Evolutionary conservation across 2,797 vertebrate genomes (phyloP).

Genomic region (Enteromius unitaeniatus): DNA sequence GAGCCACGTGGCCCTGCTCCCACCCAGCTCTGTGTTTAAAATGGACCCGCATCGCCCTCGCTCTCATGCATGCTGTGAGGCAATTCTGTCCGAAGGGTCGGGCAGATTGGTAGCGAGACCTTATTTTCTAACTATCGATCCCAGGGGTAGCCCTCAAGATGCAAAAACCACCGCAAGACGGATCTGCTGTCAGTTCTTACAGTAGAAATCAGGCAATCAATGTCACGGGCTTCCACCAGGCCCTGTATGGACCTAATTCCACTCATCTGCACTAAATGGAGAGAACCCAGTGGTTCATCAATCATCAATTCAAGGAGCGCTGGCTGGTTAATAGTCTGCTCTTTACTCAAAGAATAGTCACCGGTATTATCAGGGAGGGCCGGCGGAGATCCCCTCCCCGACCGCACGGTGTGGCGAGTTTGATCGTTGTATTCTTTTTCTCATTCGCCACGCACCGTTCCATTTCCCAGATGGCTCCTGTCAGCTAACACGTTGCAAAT

Average conservation of each 20-base stretch:
- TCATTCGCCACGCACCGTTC: slow-evolving; percentile 49
- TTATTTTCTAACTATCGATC: slow-evolving; percentile 77
- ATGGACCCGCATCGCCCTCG: slow-evolving; percentile 21
- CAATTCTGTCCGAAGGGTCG: slow-evolving; percentile 63
- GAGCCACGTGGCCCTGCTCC: slow-evolving; percentile 35
- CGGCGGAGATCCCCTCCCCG: slow-evolving; percentile 47
- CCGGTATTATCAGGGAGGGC: slow-evolving; percentile 61
- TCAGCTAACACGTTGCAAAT: slow-evolving; percentile 64
- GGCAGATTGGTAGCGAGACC: slow-evolving; percentile 71
- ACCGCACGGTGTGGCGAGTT: slow-evolving; percentile 47
- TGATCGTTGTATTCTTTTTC: slow-evolving; percentile 63
- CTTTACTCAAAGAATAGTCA: slow-evolving; percentile 65
- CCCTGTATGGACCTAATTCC: slow-evolving; percentile 69
- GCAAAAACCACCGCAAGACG: slow-evolving; percentile 73
- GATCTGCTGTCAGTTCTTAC: slow-evolving; percentile 75
- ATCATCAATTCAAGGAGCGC: slow-evolving; percentile 73
- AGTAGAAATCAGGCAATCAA: slow-evolving; percentile 76
- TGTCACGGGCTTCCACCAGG: slow-evolving; percentile 64
- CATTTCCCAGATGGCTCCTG: slow-evolving; percentile 61
- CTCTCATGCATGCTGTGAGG: slow-evolving; percentile 58
- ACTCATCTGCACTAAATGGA: slow-evolving; percentile 71
- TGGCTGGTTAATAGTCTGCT: slow-evolving; percentile 72
- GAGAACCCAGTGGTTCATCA: slow-evolving; percentile 72
- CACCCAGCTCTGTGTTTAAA: slow-evolving; percentile 54
- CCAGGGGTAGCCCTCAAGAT: slow-evolving; percentile 64